Evolutionary conservation across 2,888 invertebrate species (phyloP).

Genomic region (Resseliella maxima): DNA sequence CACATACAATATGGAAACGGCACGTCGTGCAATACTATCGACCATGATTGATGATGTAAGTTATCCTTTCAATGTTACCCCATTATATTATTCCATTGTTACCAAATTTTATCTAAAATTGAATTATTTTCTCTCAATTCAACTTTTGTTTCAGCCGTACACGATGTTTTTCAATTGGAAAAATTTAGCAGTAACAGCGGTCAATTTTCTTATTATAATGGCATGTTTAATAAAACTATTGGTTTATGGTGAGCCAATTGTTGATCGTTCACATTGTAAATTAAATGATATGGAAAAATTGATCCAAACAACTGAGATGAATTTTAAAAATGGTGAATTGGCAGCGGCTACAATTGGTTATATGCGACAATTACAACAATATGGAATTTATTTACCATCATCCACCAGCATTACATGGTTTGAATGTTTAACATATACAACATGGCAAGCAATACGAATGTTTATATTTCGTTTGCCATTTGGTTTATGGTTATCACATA

Average conservation of each 20-base stretch:
- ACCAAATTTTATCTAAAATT: not conserved
- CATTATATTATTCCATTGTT: conserved; percentile 61
- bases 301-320: conserved; percentile 83
- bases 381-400: conserved; percentile 77
- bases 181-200: conserved; percentile 70
- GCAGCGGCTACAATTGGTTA: conserved; percentile 79
- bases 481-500: conserved; percentile 81
- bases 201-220: conserved; percentile 78
- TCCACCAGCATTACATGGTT: conserved; percentile 68
- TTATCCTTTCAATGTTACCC: no score
- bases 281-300: conserved; percentile 87
- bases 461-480: conserved; percentile 85
- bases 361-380: conserved; percentile 78
- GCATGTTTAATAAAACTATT: conserved; percentile 84
- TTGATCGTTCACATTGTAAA: conserved; percentile 81
- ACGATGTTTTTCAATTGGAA: conserved; percentile 52
- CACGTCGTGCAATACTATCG: conserved; percentile 67
- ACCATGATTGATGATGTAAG: conserved; percentile 65
- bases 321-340: conserved; percentile 78
- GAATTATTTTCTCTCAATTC: not conserved
- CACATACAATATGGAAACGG: conserved; percentile 60
- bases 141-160: not conserved
- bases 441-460: conserved; percentile 87
- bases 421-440: conserved; percentile 76
- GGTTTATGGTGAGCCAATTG: conserved; percentile 89